Evolutionary conservation across 2,797 vertebrate species (phyloP).

Genomic region (Girardinus metallicus): DNA sequence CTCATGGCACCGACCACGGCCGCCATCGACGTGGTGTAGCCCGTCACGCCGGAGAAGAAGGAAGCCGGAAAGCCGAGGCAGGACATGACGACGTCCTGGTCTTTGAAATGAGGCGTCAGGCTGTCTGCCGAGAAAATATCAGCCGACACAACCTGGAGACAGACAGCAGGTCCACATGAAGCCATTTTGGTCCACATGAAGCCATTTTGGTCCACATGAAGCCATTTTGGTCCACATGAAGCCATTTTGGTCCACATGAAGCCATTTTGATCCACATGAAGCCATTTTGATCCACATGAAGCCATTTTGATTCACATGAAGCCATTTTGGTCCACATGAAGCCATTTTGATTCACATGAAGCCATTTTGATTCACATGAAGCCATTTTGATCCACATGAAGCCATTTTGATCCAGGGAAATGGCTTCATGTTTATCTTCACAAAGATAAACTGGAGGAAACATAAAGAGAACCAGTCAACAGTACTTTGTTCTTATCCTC

Average conservation of each 20-base stretch:
- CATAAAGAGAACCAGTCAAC: neutral
- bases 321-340: too few species aligned
- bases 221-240: neutral
- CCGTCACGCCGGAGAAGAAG: conserved; percentile 74
- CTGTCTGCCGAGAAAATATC: conserved; percentile 81
- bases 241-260: too few species aligned
- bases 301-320: too few species aligned
- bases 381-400: too few species aligned
- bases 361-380: too few species aligned
- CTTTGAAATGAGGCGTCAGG: conserved; percentile 79
- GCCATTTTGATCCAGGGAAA: neutral
- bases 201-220: neutral
- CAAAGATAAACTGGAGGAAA: neutral
- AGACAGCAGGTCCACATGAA: neutral
- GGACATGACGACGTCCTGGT: conserved; percentile 83
- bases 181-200: neutral
- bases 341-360: neutral
- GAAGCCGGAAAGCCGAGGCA: conserved; percentile 83
- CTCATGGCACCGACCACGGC: conserved; percentile 75
- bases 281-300: too few species aligned
- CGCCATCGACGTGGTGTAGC: conserved; percentile 80
- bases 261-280: too few species aligned
- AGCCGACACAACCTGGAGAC: conserved; percentile 79
- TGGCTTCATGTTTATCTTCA: neutral
- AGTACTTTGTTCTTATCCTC: neutral